Base-by-base conservation (phyloP, 2,888 invertebrate genomes). In the Sepioteuthis lessoniana region DNA sequence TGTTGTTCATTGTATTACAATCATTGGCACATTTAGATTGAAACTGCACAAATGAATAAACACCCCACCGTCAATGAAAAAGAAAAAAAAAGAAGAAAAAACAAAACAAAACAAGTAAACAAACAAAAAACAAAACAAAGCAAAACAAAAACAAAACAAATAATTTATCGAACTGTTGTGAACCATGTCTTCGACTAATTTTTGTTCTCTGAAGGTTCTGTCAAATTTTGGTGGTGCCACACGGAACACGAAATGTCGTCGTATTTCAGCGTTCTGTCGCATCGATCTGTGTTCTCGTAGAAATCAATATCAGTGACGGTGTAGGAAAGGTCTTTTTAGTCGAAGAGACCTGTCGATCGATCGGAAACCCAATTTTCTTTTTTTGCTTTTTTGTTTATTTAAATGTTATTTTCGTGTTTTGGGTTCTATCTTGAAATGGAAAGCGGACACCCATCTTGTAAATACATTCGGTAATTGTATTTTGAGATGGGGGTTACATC, bases 141-240 rank as follows among this genome's bases (percentile, higher is more conserved):
- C n/a, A n/a, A 42, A 42, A 42, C 7, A 42, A 42, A 42, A 42
- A 5, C 3, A 42, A 42, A 42, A 42, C 42, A 42, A 7, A 42
- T 42, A 42, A n/a, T 76, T n/a, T 76, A 76, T 31, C n/a, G 76
- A 76, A 76, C n/a, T 35, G 13, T 35, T 76, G n/a, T 76, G n/a
- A n/a, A 16, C n/a, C n/a, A 35, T 76, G 76, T 76, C 55, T 55
- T 21, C 55, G 4, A 55, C 55, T 55, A 55, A 55, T 55, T 76
- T 16, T n/a, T 76, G 25, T 16, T n/a, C 76, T 76, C n/a, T 35
- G 76, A n/a, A n/a, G 13, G n/a, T 16, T n/a, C 76, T n/a, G 76
- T 76, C 76, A 76, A n/a, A n/a, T 76, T 76, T 76, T 76, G n/a
- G 76, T 76, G 76, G 76, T 76, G 76, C 76, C 76, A 76, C 76